A percentile compares a stretch with the other conserved stretches of the same genome.
Evolutionary conservation across 2,113 vertebrate genomes (phyloP).

Genomic region (Xerus inauris): DNA sequence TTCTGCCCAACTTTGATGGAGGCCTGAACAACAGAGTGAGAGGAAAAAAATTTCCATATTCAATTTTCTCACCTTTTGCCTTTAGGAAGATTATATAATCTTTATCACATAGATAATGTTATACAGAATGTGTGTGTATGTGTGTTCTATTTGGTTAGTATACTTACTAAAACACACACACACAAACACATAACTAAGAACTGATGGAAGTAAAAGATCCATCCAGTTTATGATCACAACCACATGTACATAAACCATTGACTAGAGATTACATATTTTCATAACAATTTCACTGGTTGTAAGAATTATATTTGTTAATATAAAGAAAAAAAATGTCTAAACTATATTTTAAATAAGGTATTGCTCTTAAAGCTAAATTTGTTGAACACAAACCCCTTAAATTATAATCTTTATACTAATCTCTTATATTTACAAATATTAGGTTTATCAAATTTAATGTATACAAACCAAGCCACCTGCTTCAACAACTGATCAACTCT

Average conservation of each 20-base stretch:
- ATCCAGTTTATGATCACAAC: neutral
- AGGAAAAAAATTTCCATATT: neutral
- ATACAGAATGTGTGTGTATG: neutral
- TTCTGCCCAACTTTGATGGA: too few species aligned
- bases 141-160: neutral
- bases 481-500: neutral
- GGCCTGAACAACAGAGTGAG: neutral
- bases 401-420: neutral
- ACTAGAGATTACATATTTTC: neutral
- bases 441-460: neutral
- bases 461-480: neutral
- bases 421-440: neutral
- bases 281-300: neutral
- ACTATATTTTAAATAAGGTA: neutral
- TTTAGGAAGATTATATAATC: neutral
- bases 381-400: neutral
- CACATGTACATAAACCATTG: neutral
- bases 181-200: neutral
- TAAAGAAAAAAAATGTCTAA: neutral
- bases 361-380: neutral
- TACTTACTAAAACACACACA: neutral
- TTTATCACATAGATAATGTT: neutral
- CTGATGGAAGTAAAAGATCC: neutral
- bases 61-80: neutral
- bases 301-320: slow-evolving; percentile 11